Percentiles rank a stretch among this genome's conserved stretches.
phyloP scores from a whole-genome alignment of 2,888 invertebrate genomes.

The Chironomus tentans region DNA sequence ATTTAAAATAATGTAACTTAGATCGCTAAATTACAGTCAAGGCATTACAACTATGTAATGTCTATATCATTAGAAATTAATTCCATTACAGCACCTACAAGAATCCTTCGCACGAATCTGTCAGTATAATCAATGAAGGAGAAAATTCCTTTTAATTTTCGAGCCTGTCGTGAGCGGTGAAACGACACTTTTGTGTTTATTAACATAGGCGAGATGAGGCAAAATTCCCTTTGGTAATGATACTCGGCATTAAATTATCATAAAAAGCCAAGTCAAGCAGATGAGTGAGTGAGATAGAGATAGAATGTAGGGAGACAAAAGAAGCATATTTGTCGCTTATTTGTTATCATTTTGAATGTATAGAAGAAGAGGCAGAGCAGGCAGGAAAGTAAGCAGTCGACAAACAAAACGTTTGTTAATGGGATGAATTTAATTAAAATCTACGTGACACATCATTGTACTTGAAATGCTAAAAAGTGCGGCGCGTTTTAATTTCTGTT shows the following conservation, averaged over 20 bases:
- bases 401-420: slow-evolving; percentile 12
- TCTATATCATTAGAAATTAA: no score
- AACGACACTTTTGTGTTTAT: background rate
- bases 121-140: background rate
- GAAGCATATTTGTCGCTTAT: background rate
- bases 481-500: background rate
- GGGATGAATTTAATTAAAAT: slow-evolving; percentile 25
- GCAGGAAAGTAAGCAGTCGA: background rate
- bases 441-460: slow-evolving; percentile 16
- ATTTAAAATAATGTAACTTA: no score
- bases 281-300: background rate
- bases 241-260: slow-evolving; percentile 17
- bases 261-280: background rate
- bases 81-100: no score
- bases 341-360: background rate
- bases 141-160: background rate
- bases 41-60: no score
- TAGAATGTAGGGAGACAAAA: background rate
- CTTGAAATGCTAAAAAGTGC: background rate
- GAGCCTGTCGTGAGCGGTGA: background rate
- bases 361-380: background rate
- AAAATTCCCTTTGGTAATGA: background rate
- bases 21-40: no score
- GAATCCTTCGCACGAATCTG: no score
- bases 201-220: background rate